phyloP scores from a whole-genome alignment of 2,797 vertebrate genomes.

The Periparus ater region DNA sequence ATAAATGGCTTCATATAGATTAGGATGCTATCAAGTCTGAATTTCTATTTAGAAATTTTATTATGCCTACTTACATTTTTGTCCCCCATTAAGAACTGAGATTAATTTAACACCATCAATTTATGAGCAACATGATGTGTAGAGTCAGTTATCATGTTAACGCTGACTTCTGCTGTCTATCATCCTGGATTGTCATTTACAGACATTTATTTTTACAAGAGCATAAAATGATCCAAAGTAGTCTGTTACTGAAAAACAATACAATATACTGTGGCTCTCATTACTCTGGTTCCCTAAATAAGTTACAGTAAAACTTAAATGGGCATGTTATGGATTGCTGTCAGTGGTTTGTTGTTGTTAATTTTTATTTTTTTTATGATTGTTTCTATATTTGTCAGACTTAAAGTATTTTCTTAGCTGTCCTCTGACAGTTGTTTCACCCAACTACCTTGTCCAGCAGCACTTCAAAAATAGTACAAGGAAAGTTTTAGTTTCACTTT shows the following conservation, averaged over 20 bases:
- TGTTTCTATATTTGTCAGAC: background rate
- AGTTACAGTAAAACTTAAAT: constrained; percentile 41
- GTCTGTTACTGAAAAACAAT: constrained; percentile 13
- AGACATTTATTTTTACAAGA: constrained; percentile 59
- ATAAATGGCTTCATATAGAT: background rate
- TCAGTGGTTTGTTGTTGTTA: background rate
- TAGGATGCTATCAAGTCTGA: background rate
- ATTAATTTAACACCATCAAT: constrained; percentile 15
- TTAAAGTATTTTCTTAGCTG: background rate
- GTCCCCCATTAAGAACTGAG: background rate
- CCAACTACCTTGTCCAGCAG: background rate
- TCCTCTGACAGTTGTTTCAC: background rate
- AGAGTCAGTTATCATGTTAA: background rate
- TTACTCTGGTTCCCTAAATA: constrained; percentile 31
- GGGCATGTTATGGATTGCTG: background rate
- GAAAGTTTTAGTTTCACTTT: background rate
- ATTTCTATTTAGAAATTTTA: background rate
- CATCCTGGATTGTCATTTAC: constrained; percentile 37
- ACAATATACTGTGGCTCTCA: background rate
- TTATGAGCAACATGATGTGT: background rate
- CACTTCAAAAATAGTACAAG: background rate
- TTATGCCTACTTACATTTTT: background rate
- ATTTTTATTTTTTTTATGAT: background rate
- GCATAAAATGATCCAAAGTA: constrained; percentile 37
- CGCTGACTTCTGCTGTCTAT: constrained; percentile 29